phyloP scores from a whole-genome alignment of 2,797 vertebrate genomes.

The Clarias platycephalus region DNA sequence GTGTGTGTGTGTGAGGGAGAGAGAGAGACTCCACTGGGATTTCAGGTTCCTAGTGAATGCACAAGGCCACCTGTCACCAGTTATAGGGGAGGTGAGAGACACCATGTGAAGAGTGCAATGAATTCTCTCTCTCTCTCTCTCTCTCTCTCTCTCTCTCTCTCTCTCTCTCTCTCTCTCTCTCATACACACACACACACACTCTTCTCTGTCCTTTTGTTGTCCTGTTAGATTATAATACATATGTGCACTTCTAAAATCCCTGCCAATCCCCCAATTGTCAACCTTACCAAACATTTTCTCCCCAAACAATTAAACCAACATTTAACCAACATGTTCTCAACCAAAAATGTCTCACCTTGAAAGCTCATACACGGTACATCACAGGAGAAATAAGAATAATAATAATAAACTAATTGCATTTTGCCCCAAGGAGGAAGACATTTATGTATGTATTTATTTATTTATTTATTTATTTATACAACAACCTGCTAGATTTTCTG shows the following conservation, averaged over 20 bases:
- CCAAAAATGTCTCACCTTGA: not conserved
- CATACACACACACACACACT: not conserved
- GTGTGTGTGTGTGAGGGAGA: conserved; percentile 8
- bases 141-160: too few relatives aligned
- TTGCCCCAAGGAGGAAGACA: not conserved
- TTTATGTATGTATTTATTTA: not conserved
- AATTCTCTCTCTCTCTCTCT: not conserved
- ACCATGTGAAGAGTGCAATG: conserved; percentile 44
- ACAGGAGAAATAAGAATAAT: not conserved
- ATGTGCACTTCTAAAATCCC: not conserved
- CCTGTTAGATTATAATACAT: not conserved
- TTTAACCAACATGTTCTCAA: not conserved
- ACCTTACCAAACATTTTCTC: not conserved
- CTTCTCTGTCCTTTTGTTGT: not conserved
- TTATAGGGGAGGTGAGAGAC: conserved; percentile 25
- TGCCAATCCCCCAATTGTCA: not conserved
- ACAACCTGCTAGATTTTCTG: not conserved
- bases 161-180: too few relatives aligned
- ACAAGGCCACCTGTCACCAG: conserved; percentile 47
- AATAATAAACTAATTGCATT: not conserved
- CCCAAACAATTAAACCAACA: not conserved
- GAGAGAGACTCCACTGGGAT: conserved; percentile 27
- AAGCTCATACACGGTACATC: not conserved
- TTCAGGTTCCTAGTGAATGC: conserved; percentile 41
- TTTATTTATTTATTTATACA: too few relatives aligned